Base-by-base conservation (phyloP, 1,140 invertebrate genomes). In the Aricia agestis region DNA sequence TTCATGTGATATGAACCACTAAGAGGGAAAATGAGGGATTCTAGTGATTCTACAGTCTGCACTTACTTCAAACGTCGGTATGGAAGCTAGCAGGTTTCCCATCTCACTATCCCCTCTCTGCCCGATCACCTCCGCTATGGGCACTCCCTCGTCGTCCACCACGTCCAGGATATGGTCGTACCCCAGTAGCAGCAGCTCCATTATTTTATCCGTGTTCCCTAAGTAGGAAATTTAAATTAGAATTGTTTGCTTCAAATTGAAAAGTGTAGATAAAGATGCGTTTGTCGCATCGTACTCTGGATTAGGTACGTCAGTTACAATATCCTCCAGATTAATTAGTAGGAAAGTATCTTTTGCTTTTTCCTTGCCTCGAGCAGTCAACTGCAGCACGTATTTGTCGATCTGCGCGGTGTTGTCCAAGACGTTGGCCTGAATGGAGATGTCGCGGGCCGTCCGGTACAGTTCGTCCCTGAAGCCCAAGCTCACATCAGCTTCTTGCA, bases 81-180 rank as follows among this genome's bases (percentile, higher is more conserved):
- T 94, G 1, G 93, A 95, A 73, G 94, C 93, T 10, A 95, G 92
- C 79, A 95, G 95, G 19, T 93, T 92, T 0, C 93, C 92, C 15
- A 95, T 95, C 11, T 94, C 92, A 2, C 94, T 90, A 66, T 95
- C 94, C 18, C 94, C 93, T 57, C 95, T 92, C 72, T 95, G 93
- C 0, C 92, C 86, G 0, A 95, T 93, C 11, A 96, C 93, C 58
- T 96, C 94, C 0, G 95, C 82, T 71, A 97, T 96, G 18, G 94
- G 91, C 1, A 93, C 91, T 1, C 94, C 94, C 6, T 93, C 93
- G 32, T 94, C 94, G 74, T 97, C 96, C 15, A 94, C 91, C 0
- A 97, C 92, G 76, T 97, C 96, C n/a, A 97, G 82, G 52, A 98
- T 95, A 76, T 97, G 96, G 82, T 97, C 96, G 80, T 98, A 98